Percentiles rank a stretch among this genome's conserved stretches.
Evolutionary conservation across 2,888 invertebrate genomes (phyloP).

Genomic region (Fragum fragum): DNA sequence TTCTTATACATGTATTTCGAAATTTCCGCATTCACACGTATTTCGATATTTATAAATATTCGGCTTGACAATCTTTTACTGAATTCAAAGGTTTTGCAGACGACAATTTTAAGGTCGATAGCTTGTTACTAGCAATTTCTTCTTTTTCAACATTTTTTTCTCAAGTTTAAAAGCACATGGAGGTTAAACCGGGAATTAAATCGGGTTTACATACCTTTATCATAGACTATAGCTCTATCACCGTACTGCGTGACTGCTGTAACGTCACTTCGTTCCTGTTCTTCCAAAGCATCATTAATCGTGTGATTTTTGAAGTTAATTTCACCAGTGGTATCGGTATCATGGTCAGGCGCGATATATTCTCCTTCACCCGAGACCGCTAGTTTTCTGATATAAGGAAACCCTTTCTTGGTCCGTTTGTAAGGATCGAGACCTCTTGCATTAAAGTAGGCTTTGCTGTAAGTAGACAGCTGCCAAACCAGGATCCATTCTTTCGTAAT

Average conservation of each 20-base stretch:
- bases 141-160: no score
- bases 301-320: no score
- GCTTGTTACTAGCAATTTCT: no score
- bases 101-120: no score
- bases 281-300: not conserved
- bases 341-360: not conserved
- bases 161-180: no score
- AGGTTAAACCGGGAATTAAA: no score
- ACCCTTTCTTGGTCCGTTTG: conserved; percentile 30
- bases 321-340: not conserved
- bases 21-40: no score
- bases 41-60: no score
- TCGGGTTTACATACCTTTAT: conserved; percentile 47
- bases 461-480: conserved; percentile 55
- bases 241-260: conserved; percentile 38
- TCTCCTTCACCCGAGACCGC: not conserved
- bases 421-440: conserved; percentile 42
- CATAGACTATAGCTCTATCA: conserved; percentile 44
- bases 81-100: no score
- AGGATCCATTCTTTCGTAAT: conserved; percentile 38
- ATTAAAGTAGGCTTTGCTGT: conserved; percentile 42
- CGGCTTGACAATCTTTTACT: no score
- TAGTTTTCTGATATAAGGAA: not conserved
- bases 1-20: no score
- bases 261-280: conserved; percentile 31